Evolutionary conservation across 1,140 invertebrate genomes (phyloP).

Genomic region (Drosophila bipectinata): DNA sequence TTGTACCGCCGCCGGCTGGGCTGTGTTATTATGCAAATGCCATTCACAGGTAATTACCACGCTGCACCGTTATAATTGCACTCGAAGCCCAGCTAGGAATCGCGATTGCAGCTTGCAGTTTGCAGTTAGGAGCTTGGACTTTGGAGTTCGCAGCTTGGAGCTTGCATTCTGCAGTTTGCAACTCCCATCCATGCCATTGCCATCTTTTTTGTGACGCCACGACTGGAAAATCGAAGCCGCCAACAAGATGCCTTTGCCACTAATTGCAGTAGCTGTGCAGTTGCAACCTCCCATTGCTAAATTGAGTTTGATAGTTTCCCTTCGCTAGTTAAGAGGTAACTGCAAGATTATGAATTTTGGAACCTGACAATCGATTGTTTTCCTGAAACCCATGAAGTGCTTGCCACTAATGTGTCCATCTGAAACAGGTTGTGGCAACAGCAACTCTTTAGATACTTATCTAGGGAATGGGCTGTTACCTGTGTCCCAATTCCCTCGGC

Average conservation of each 20-base stretch:
- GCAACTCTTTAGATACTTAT: constrained; percentile 38
- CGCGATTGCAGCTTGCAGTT: constrained; percentile 66
- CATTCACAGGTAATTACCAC: constrained; percentile 83
- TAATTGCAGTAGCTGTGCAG: constrained; percentile 50
- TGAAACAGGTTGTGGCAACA: constrained; percentile 3
- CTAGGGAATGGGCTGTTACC: constrained; percentile 26
- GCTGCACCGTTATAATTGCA: constrained; percentile 83
- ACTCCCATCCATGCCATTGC: constrained; percentile 2
- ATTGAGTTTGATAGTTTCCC: not conserved
- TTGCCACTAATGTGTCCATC: constrained; percentile 28
- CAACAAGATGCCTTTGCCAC: constrained; percentile 63
- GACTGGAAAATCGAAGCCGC: constrained; percentile 60
- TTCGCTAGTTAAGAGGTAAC: too few species aligned
- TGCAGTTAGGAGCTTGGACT: constrained; percentile 13
- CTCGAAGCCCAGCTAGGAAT: constrained; percentile 81
- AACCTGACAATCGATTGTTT: not conserved
- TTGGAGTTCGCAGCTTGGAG: constrained; percentile 6
- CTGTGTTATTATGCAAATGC: constrained; percentile 80
- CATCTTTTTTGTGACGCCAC: constrained; percentile 17
- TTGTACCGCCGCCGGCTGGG: constrained; percentile 44
- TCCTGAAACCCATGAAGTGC: not conserved
- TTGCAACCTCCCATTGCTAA: constrained; percentile 50
- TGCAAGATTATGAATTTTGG: not conserved
- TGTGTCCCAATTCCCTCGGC: not conserved
- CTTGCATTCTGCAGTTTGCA: not conserved